phyloP scores from a whole-genome alignment of 2,888 invertebrate genomes.

The Apotomis betuletana region DNA sequence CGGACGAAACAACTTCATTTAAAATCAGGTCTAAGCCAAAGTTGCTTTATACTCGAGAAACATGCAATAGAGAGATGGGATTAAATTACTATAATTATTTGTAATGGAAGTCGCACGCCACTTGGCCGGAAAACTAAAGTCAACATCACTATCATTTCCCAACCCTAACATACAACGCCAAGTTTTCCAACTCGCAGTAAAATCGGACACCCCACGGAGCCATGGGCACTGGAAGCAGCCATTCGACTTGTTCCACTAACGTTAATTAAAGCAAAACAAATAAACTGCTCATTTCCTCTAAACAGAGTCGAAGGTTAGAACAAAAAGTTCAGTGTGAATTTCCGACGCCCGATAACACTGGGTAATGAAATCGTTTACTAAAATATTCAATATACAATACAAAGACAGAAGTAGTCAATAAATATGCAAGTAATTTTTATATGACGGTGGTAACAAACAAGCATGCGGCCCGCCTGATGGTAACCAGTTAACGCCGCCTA shows the following conservation, averaged over 20 bases:
- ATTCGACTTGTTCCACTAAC: conserved; percentile 20
- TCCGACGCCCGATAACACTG: neutral
- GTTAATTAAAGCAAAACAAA: conserved; percentile 39
- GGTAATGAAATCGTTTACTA: too few species aligned
- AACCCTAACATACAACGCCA: neutral
- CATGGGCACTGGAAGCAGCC: conserved; percentile 16
- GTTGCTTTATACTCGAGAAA: too few species aligned
- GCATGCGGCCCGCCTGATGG: too few species aligned
- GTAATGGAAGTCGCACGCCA: neutral
- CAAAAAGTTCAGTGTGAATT: neutral
- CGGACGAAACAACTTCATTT: too few species aligned
- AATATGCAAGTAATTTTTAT: too few species aligned
- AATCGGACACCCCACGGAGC: conserved; percentile 15
- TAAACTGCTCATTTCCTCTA: conserved; percentile 36
- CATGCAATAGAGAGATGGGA: neutral
- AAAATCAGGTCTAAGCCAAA: too few species aligned
- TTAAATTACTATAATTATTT: conserved; percentile 3
- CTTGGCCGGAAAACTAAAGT: conserved; percentile 21
- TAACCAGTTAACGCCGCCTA: too few species aligned
- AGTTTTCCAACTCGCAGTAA: neutral
- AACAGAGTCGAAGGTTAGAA: conserved; percentile 22
- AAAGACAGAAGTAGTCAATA: too few species aligned
- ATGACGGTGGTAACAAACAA: too few species aligned
- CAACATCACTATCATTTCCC: conserved; percentile 11
- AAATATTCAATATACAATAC: too few species aligned